Evolutionary conservation across 2,888 invertebrate species (phyloP).

Genomic region (Sepioteuthis lessoniana): DNA sequence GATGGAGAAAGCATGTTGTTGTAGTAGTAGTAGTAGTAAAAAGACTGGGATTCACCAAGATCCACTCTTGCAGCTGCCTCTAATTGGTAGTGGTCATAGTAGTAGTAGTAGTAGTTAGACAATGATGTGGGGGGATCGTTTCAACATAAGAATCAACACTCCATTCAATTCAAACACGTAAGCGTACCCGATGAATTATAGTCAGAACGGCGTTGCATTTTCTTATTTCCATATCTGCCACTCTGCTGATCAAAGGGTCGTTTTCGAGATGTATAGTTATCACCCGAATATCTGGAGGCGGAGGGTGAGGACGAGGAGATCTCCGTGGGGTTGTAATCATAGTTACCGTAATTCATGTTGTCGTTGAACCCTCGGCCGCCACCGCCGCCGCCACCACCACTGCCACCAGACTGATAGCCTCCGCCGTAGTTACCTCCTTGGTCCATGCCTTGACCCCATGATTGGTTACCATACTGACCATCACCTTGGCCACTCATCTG

Average conservation of each 20-base stretch:
- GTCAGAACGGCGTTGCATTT: slow-evolving; percentile 39
- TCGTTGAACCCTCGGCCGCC: slow-evolving; percentile 36
- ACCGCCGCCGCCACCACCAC: neutral
- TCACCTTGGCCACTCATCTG: slow-evolving; percentile 39
- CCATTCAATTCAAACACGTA: slow-evolving; percentile 39
- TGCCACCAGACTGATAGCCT: neutral
- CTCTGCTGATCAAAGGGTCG: slow-evolving; percentile 36
- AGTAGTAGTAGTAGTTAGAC: slow-evolving; percentile 6
- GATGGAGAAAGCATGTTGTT: neutral
- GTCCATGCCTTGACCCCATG: slow-evolving; percentile 45
- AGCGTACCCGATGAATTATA: slow-evolving; percentile 45
- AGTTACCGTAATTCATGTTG: slow-evolving; percentile 45
- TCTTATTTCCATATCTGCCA: slow-evolving; percentile 38
- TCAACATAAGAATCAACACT: slow-evolving; percentile 21
- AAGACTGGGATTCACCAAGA: neutral
- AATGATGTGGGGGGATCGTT: neutral
- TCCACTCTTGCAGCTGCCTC: neutral
- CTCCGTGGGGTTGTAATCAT: neutral
- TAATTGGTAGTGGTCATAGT: neutral
- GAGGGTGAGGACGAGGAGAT: slow-evolving; percentile 40
- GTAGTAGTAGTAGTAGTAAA: neutral
- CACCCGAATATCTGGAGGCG: slow-evolving; percentile 40
- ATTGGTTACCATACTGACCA: slow-evolving; percentile 38
- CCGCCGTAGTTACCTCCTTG: slow-evolving; percentile 46
- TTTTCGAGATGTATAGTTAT: slow-evolving; percentile 36